Percentiles rank a stretch among this genome's conserved stretches.
phyloP scores from a whole-genome alignment of 2,888 invertebrate species.

The Coelogynopora nodosa region DNA sequence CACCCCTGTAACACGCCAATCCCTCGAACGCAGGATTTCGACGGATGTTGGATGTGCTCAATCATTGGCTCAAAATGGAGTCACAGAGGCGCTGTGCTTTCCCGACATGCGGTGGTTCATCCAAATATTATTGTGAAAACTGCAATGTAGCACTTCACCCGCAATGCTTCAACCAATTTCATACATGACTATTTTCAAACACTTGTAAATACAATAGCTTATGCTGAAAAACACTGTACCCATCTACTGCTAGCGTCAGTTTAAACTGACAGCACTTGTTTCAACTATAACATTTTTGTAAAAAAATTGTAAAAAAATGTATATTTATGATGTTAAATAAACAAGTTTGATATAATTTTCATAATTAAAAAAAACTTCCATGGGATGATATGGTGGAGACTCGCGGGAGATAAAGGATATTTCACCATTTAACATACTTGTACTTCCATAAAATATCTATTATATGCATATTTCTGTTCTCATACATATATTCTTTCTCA shows the following conservation, averaged over 20 bases:
- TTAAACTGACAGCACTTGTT: neutral
- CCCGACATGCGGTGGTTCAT: neutral
- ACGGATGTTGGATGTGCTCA: constrained; percentile 24
- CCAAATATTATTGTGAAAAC: constrained; percentile 9
- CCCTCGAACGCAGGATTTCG: neutral
- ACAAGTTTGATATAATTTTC: neutral
- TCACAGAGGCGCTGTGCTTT: constrained; percentile 33
- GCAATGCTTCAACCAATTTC: constrained; percentile 19
- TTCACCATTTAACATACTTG: too few relatives aligned
- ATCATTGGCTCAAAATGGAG: constrained; percentile 37
- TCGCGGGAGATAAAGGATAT: too few relatives aligned
- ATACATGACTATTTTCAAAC: constrained; percentile 6
- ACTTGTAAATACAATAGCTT: neutral
- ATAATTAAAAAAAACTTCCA: neutral
- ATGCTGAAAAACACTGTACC: neutral
- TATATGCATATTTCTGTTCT: too few relatives aligned
- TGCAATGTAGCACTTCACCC: constrained; percentile 35
- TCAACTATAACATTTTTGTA: neutral
- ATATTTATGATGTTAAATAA: neutral
- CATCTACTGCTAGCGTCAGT: neutral
- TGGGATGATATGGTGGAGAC: neutral
- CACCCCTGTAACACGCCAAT: constrained; percentile 29
- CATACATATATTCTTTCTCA: too few relatives aligned
- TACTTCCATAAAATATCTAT: too few relatives aligned
- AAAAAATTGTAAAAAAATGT: neutral